Percentiles rank a stretch among this genome's conserved stretches.
Evolutionary conservation across 2,888 invertebrate genomes (phyloP).

Genomic region (Calliopum simillimum): DNA sequence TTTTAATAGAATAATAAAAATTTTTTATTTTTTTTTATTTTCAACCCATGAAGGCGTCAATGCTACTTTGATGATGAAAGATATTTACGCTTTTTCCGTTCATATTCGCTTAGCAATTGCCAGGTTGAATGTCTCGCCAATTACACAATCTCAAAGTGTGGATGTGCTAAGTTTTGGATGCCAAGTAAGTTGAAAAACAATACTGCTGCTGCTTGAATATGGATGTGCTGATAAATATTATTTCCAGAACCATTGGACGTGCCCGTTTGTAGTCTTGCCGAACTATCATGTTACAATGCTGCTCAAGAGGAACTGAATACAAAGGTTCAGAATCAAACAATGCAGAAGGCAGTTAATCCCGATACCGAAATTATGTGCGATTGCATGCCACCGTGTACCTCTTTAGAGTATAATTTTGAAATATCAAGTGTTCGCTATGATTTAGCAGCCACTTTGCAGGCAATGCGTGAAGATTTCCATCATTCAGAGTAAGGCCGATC

Average conservation of each 20-base stretch:
- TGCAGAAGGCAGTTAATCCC: conserved; percentile 49
- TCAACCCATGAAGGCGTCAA: conserved; percentile 69
- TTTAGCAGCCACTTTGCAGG: conserved; percentile 53
- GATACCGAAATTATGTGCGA: conserved; percentile 55
- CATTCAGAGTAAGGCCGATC: conserved; percentile 54
- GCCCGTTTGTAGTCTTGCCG: conserved; percentile 62
- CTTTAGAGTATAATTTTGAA: conserved; percentile 63
- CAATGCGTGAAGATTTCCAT: conserved; percentile 58
- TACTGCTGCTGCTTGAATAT: too few relatives aligned
- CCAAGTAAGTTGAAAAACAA: conserved; percentile 64
- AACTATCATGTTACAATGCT: conserved; percentile 59
- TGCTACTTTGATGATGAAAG: conserved; percentile 78
- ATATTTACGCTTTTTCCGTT: conserved; percentile 73
- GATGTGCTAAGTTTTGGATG: conserved; percentile 80
- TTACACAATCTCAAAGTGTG: conserved; percentile 73
- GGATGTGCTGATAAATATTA: neutral
- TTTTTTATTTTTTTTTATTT: too few relatives aligned
- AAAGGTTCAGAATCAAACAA: conserved; percentile 58
- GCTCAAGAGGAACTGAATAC: conserved; percentile 58
- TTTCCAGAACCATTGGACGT: conserved; percentile 58
- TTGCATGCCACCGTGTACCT: conserved; percentile 63
- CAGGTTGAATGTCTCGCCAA: conserved; percentile 79
- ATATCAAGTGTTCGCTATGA: conserved; percentile 59
- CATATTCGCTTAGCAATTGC: conserved; percentile 80
- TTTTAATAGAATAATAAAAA: too few relatives aligned